Conservation (phyloP, 1,140 invertebrate genomes). For the Dinothrombium tinctorium region DNA sequence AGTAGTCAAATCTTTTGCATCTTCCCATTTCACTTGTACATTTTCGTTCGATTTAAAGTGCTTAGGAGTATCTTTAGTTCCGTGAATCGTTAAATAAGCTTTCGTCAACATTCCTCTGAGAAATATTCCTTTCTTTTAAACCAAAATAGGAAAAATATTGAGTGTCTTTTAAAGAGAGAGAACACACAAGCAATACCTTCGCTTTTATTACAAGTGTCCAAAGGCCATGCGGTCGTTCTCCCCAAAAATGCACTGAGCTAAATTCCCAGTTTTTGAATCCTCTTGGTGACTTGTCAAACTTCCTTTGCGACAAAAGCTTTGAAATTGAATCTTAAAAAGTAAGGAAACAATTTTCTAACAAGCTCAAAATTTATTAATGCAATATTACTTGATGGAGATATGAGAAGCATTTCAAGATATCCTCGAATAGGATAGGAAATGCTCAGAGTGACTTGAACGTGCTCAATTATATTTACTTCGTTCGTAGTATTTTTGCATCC, state of each 20-base stretch:
- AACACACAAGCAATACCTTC: too few relatives aligned
- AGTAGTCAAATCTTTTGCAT: too few relatives aligned
- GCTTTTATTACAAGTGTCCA: too few relatives aligned
- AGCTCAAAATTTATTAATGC: background rate
- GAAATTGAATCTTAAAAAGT: constrained; percentile 31
- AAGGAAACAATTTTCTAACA: background rate
- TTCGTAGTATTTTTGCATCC: constrained; percentile 9
- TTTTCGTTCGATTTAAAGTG: too few relatives aligned
- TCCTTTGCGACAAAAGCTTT: constrained; percentile 40
- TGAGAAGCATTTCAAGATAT: constrained; percentile 38
- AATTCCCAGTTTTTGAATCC: constrained; percentile 65
- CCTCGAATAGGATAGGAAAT: constrained; percentile 43
- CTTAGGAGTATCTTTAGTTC: too few relatives aligned
- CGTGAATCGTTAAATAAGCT: too few relatives aligned
- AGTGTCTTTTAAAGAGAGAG: too few relatives aligned
- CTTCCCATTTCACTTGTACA: too few relatives aligned
- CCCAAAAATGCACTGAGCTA: constrained; percentile 75
- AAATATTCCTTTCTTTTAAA: too few relatives aligned
- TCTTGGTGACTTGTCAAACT: constrained; percentile 36
- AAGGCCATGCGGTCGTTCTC: constrained; percentile 45
- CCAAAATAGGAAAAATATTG: too few relatives aligned
- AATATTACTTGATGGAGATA: constrained; percentile 34
- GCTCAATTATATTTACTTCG: constrained; percentile 48
- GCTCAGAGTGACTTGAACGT: constrained; percentile 44
- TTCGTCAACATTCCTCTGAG: too few relatives aligned